Conservation (phyloP, 2,113 vertebrate species). For the Epinephelus cyanopodus region DNA sequence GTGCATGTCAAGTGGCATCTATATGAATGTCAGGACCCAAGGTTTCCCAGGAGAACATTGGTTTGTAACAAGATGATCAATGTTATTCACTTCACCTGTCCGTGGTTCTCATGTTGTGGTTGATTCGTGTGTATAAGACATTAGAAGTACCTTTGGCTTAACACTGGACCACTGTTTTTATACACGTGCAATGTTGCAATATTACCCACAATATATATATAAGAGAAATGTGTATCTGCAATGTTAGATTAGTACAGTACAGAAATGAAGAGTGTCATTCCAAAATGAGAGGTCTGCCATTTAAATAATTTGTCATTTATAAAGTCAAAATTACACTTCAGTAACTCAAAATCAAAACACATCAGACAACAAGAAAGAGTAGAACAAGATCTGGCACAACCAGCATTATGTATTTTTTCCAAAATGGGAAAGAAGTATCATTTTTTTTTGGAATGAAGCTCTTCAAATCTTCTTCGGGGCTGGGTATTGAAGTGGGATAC, state of each 20-base stretch:
- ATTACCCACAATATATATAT: conserved; percentile 42
- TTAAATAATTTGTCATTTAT: neutral
- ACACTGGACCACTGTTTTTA: conserved; percentile 33
- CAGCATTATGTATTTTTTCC: neutral
- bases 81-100: no score
- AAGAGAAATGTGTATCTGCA: conserved; percentile 17
- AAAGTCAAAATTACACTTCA: neutral
- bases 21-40: no score
- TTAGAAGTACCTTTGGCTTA: conserved; percentile 10
- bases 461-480: conserved; percentile 44
- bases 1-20: no score
- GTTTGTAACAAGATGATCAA: no score
- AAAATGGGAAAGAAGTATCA: neutral
- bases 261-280: conserved; percentile 49
- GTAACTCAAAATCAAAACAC: conserved; percentile 2
- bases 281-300: conserved; percentile 12
- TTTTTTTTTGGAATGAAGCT: conserved; percentile 51
- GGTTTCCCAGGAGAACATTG: no score
- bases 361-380: neutral
- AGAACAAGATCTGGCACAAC: conserved; percentile 18
- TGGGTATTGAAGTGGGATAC: conserved; percentile 37
- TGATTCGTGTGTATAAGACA: neutral
- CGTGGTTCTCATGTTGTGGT: no score
- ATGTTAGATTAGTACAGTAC: conserved; percentile 46
- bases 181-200: conserved; percentile 37